These are phyloP conservation scores for Drosophila bipectinata DNA, from an alignment of 1,140 invertebrate species.

Conservation along the genomic window DNA sequence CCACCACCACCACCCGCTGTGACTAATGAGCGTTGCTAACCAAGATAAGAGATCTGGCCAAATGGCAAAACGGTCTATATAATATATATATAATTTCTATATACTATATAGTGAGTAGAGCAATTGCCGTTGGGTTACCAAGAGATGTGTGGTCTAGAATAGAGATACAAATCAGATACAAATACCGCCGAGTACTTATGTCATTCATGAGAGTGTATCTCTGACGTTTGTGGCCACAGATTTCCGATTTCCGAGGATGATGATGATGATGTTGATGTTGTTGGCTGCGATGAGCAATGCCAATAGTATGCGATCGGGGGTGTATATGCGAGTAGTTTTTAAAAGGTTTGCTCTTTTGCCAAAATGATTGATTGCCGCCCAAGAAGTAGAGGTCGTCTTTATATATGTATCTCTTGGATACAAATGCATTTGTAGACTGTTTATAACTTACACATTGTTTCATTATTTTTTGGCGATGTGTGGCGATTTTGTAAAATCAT, in stretches of 20 bases:
- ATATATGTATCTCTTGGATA: constrained; percentile 25
- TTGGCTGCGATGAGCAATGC: constrained; percentile 65
- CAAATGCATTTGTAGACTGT: constrained; percentile 34
- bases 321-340: constrained; percentile 44
- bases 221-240: constrained; percentile 50
- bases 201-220: constrained; percentile 65
- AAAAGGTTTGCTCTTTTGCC: constrained; percentile 65
- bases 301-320: constrained; percentile 63
- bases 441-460: constrained; percentile 76
- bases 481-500: constrained; percentile 31
- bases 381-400: constrained; percentile 15
- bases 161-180: constrained; percentile 44
- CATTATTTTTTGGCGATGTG: constrained; percentile 48
- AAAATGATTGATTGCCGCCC: constrained; percentile 71
- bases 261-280: constrained; percentile 19
- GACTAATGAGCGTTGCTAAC: constrained; percentile 79
- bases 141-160: constrained; percentile 19
- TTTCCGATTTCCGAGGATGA: constrained; percentile 14
- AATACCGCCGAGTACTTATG: constrained; percentile 59
- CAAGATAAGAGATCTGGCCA: constrained; percentile 73
- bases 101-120: constrained; percentile 5
- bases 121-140: not conserved
- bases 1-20: constrained; percentile 41
- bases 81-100: not conserved
- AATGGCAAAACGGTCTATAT: constrained; percentile 31